Conservation (phyloP, 1,140 invertebrate genomes). For the Neomicropteryx cornuta region DNA sequence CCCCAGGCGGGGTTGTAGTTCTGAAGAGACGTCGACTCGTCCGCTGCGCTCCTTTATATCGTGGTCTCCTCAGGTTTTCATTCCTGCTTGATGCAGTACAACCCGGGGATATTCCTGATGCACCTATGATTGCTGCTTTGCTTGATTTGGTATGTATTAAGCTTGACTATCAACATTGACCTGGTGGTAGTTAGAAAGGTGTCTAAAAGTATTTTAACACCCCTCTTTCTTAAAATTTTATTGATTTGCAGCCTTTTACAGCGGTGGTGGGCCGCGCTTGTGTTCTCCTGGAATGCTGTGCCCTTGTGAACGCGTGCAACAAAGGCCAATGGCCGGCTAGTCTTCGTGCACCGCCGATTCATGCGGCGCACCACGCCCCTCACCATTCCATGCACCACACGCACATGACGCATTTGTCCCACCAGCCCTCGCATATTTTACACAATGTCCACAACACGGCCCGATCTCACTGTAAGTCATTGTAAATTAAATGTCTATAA, state of each 20-base stretch:
- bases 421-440: no score
- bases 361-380: no score
- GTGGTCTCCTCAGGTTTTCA: conserved; percentile 73
- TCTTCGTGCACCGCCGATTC: no score
- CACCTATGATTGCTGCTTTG: conserved; percentile 88
- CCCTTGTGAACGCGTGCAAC: conserved; percentile 95
- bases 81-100: conserved; percentile 91
- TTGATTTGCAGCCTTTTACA: conserved; percentile 74
- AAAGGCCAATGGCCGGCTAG: conserved; percentile 97
- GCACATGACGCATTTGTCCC: no score
- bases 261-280: conserved; percentile 85
- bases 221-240: conserved; percentile 6
- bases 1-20: conserved; percentile 77
- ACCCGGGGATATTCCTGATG: conserved; percentile 91
- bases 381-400: no score
- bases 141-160: conserved; percentile 73
- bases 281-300: conserved; percentile 86
- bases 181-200: background rate
- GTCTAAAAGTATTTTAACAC: background rate
- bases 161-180: background rate
- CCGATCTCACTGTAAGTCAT: no score
- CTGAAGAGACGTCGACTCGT: conserved; percentile 76
- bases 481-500: no score
- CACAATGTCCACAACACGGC: no score
- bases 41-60: conserved; percentile 56